Base-by-base conservation (phyloP, 2,113 vertebrate genomes). In the Gadus chalcogrammus region DNA sequence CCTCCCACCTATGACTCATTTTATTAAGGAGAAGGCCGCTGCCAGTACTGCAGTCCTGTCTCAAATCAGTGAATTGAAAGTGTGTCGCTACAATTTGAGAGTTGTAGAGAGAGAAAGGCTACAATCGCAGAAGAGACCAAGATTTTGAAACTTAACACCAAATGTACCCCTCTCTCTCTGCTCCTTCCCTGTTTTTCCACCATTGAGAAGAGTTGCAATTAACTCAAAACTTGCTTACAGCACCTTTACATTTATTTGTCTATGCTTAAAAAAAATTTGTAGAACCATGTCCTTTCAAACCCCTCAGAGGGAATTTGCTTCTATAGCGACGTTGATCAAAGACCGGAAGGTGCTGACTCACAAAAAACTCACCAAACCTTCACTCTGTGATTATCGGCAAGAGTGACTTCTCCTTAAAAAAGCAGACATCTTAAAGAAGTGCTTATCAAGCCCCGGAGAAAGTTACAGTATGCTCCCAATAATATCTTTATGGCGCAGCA, bases 401-500 rank as follows among this genome's bases (percentile, higher is more conserved):
- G 31, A 35, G 31, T 35, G 31, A 35, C 31, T 35, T 35, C 31
- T 35, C 31, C 31, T 35, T 35, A 35, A 35, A 35, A 35, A 35
- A 35, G 31, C 3, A 35, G 4, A 16, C 15, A 58, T n/a, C 55
- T 58, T 58, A 13, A 17, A 16, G 55, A n/a, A 58, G 15, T 22
- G 63, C 55, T 75, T 58, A 67, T 76, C 73, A 73, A 48, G 53
- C 65, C 5, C 0, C 65, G 68, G 35, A 67, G 76, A 35, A 85
- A 78, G 72, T 78, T 82, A 3, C 52, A 71, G 56, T 66, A 59
- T 60, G 71, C 28, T 68, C 69, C 76, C 20, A 73, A 80, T 58
- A 85, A 77, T 79, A 79, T 80, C 75, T 84, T 72, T 72, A 68
- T 69, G 16, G 77, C 71, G 83, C 80, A 53, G 78, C 78, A 9